Conservation (phyloP, 2,113 vertebrate species). For the Pyrgilauda ruficollis region DNA sequence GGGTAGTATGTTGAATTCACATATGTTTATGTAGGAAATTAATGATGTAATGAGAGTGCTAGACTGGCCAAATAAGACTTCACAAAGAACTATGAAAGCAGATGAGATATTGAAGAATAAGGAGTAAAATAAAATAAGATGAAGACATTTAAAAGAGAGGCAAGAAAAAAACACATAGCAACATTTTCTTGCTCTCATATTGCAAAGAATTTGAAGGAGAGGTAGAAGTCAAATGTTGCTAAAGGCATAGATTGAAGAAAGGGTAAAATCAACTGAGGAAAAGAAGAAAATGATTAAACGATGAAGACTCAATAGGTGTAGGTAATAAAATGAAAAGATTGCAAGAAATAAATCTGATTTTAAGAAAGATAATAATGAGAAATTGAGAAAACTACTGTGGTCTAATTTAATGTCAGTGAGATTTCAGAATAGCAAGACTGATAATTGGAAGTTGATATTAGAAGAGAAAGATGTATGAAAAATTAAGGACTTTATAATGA, state of each 20-base stretch:
- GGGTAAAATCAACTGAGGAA: background rate
- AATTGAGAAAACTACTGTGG: background rate
- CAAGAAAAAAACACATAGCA: background rate
- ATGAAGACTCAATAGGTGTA: background rate
- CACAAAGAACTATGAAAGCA: background rate
- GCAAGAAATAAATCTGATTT: background rate
- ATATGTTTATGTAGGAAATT: background rate
- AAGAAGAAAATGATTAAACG: background rate
- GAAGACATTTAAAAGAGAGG: background rate
- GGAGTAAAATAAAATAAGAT: background rate
- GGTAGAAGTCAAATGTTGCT: background rate
- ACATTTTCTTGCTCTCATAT: background rate
- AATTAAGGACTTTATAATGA: background rate
- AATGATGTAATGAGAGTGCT: background rate
- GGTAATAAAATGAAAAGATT: background rate
- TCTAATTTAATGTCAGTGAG: background rate
- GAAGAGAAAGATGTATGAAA: background rate
- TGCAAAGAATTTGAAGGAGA: background rate
- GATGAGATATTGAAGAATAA: background rate
- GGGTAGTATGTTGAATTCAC: rapidly evolving
- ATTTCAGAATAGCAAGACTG: background rate
- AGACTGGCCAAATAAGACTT: background rate
- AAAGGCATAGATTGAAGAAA: background rate
- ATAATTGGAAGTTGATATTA: background rate
- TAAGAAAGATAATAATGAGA: background rate